Base-by-base conservation (phyloP, 2,797 vertebrate genomes). In the Gymnodraco acuticeps region DNA sequence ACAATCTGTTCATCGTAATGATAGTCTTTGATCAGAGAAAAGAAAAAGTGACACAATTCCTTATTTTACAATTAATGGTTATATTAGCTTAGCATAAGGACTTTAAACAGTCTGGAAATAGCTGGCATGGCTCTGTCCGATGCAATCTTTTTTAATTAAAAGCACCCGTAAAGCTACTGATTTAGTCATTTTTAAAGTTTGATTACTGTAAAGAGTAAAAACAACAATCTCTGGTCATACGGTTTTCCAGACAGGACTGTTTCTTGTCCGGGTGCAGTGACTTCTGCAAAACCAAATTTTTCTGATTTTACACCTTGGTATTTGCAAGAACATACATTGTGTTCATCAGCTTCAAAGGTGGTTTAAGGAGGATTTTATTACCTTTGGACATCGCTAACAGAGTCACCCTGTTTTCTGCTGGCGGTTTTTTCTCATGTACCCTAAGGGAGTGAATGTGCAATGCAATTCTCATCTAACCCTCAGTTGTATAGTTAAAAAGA, bases 331-430 rank as follows among this genome's bases (percentile, higher is more conserved):
- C 4, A 45, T 20, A 59, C 23, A 7, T 23, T 14, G 9, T 17
- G 50, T 70, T 70, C n/a, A 12, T 69, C n/a, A 27, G 7, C 38
- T 71, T 62, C 54, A 54, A 42, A 63, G 33, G 33, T 20, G 17
- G 9, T 45, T 11, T 13, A 6, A 48, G 5, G 38, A 43, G n/a
- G 19, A 11, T 10, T 17, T 4, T 3, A 1, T 27, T 53, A 53
- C 15, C 14, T 52, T 23, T 65, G 19, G 9, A 23, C 50, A 53
- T 3, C 31, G 47, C 13, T 62, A 16, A 23, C 41, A 2, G 8
- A 11, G 27, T 60, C 20, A 7, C 5, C 17, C 6, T 16, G 14
- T 55, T 27, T 48, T 3, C 48, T 10, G 15, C 55, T 23, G 41
- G 7, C 20, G 15, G 13, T 31, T 8, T 23, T 19, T 46, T 16